These are phyloP conservation scores for Onchidella celtica DNA, from an alignment of 2,888 invertebrate genomes.

Conservation along the genomic window DNA sequence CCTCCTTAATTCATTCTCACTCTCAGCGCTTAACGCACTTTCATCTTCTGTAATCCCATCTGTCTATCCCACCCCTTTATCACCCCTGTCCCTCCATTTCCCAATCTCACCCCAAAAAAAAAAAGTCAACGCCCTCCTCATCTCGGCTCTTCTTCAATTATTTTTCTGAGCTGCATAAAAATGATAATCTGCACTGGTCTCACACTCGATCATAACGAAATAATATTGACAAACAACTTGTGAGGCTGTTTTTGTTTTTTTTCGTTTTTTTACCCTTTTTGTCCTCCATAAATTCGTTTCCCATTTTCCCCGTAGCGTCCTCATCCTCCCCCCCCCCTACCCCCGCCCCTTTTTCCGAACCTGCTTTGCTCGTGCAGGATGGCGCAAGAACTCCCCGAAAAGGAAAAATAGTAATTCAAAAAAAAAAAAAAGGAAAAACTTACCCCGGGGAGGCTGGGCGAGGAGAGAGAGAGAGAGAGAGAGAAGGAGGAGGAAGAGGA, in stretches of 20 bases:
- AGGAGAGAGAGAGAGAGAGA: conserved; percentile 14
- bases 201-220: conserved; percentile 27
- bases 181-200: neutral
- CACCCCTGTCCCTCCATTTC: conserved; percentile 2
- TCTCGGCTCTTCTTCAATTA: too few species aligned
- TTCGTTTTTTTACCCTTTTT: too few species aligned
- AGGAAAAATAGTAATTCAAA: too few species aligned
- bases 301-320: conserved; percentile 5
- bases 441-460: too few species aligned
- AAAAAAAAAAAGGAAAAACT: too few species aligned
- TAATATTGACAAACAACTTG: conserved; percentile 32
- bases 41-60: conserved; percentile 15
- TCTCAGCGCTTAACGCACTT: conserved; percentile 22
- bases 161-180: conserved; percentile 14
- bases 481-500: neutral
- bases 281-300: conserved; percentile 21
- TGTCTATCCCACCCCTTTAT: neutral
- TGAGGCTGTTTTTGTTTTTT: too few species aligned
- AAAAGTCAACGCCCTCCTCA: too few species aligned
- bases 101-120: neutral
- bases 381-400: too few species aligned
- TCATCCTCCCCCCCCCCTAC: neutral
- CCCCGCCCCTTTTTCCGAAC: too few species aligned
- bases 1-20: conserved; percentile 3
- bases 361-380: too few species aligned